Evolutionary conservation across 92 coral and sea anemone species (phyloP).

Genomic region (Meandrina meandrites): DNA sequence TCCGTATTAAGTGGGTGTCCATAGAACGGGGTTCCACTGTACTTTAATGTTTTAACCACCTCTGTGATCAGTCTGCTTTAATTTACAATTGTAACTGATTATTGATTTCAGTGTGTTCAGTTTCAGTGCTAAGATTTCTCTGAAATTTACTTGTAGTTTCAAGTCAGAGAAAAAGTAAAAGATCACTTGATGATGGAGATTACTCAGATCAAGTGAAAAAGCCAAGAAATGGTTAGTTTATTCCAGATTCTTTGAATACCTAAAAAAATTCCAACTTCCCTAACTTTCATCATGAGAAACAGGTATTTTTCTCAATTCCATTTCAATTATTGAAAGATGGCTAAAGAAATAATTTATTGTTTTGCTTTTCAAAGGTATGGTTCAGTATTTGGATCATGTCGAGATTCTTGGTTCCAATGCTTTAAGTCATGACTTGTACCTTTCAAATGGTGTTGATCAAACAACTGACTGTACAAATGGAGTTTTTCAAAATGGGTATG

Average conservation of each 20-base stretch:
- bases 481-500: slow-evolving; percentile 13
- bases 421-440: slow-evolving; percentile 22
- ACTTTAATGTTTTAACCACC: background rate
- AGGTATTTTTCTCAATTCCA: no score
- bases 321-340: background rate
- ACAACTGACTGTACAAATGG: background rate
- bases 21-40: no score
- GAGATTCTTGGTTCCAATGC: slow-evolving; percentile 36
- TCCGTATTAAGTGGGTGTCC: no score
- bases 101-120: background rate
- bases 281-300: no score
- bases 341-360: background rate
- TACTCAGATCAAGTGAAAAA: slow-evolving; percentile 45
- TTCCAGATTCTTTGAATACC: background rate
- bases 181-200: slow-evolving; percentile 67
- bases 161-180: slow-evolving; percentile 58
- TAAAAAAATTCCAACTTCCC: no score
- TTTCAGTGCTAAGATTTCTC: background rate
- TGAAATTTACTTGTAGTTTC: slow-evolving; percentile 38
- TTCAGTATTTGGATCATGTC: slow-evolving; percentile 30
- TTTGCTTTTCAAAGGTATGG: slow-evolving; percentile 18
- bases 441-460: slow-evolving; percentile 14
- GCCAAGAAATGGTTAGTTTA: slow-evolving; percentile 62
- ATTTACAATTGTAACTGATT: background rate
- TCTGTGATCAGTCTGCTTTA: background rate